Conservation (phyloP, 2,888 invertebrate genomes). For the Psylliodes chrysocephalus region DNA sequence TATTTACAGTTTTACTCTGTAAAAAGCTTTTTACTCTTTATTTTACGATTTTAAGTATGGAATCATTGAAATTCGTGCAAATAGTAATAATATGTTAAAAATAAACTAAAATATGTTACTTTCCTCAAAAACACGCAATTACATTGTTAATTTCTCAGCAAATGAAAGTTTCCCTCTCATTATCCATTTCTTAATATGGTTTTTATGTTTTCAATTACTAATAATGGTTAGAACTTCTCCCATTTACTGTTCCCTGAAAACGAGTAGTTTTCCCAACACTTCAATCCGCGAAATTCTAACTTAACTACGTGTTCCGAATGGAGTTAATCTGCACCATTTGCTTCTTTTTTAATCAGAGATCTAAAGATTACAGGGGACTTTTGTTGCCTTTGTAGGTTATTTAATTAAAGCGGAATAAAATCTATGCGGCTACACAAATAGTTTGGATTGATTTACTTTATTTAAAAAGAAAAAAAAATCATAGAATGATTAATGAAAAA, state of each 20-base stretch:
- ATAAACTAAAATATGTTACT: no score
- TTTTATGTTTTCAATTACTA: conserved; percentile 28
- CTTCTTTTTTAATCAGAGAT: conserved; percentile 21
- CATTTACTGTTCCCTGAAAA: conserved; percentile 13
- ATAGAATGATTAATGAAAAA: no score
- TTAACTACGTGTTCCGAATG: conserved; percentile 26
- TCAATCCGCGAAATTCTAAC: conserved; percentile 16
- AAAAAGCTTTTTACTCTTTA: no score
- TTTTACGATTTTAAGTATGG: no score
- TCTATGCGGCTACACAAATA: background rate
- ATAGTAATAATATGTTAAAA: no score
- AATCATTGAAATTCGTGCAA: no score
- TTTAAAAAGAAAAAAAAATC: no score
- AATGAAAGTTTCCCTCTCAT: conserved; percentile 20
- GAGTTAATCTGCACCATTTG: conserved; percentile 20
- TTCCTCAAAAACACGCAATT: conserved; percentile 10
- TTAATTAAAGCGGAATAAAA: background rate
- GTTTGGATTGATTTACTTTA: no score
- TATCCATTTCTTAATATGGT: conserved; percentile 15
- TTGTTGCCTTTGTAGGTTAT: background rate
- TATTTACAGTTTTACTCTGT: no score
- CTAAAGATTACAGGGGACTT: background rate
- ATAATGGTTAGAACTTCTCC: conserved; percentile 23
- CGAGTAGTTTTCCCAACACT: conserved; percentile 25
- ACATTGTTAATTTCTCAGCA: conserved; percentile 3